Evolutionary conservation across 2,888 invertebrate species (phyloP), one percentile per base, ranked within the genome.

Genomic region (Papilio demoleus): DNA sequence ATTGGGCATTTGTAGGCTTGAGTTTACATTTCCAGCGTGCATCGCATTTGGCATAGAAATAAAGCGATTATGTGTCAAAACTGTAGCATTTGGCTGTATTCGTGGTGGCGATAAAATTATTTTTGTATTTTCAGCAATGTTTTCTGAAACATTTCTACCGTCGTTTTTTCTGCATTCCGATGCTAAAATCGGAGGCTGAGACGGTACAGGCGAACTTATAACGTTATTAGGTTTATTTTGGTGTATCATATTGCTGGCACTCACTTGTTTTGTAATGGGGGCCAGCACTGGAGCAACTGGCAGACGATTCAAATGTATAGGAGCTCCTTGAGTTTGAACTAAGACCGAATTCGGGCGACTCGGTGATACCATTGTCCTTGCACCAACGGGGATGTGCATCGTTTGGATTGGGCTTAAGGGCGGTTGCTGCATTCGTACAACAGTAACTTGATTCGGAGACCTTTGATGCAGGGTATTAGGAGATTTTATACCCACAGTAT

Each of bases 281-380:
- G 93, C 84, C 75, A 94, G 84, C 31, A 94, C 92, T 45, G 94
- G 93, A 27, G 94, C 93, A 50, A 94, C 93, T 34, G 94, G 94
- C 70, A 94, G 82, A 59, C 94, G 83, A 76, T 92, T 94, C 69
- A 93, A 90, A 77, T 93, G 91, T 67, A 92, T 79, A 11, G 91
- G 87, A 12, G 88, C 72, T 42, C 90, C 88, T 77, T 88, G 88
- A n/a, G 90, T 86, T 80, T 92, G 93, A 24, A 93, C 90, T 66
- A 93, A 76, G 19, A 93, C 92, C 3, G 93, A 90, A 77, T 86
- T 91, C 1, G 90, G 87, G 74, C 92, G 85, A 73, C 85, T 90
- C 4, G 93, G 93, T 22, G 93, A 93, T 24, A 93, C 77, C 86
- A 93, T 87, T 47, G 90, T 77, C 72, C 90, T 84, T 31, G 87